Evolutionary conservation across 2,888 invertebrate species (phyloP).

Genomic region (Bombylius discolor): DNA sequence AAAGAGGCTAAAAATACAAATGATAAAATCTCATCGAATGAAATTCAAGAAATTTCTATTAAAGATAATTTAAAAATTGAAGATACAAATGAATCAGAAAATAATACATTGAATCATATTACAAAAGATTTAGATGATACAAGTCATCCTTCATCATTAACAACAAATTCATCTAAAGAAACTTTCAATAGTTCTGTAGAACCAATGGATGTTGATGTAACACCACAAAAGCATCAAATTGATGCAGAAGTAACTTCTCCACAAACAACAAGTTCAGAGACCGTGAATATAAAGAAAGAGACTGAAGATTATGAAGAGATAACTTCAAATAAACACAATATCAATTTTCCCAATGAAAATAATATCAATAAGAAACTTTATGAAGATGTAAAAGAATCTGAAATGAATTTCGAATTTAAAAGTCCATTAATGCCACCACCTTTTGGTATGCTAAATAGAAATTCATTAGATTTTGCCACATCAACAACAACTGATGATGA

Average conservation of each 20-base stretch:
- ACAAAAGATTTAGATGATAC: no score
- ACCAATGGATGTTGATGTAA: slow-evolving; percentile 26
- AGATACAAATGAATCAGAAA: no score
- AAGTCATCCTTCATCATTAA: no score
- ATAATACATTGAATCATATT: no score
- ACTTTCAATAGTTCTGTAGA: slow-evolving; percentile 11
- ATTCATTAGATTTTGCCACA: not conserved
- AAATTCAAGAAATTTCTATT: no score
- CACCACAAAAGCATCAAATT: not conserved
- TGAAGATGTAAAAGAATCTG: no score
- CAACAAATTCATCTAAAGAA: no score
- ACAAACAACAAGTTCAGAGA: not conserved
- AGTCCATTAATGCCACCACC: slow-evolving; percentile 11
- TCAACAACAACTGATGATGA: slow-evolving; percentile 11
- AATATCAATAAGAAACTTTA: not conserved
- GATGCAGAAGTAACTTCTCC: not conserved
- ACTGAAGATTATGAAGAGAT: not conserved
- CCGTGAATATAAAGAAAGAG: no score
- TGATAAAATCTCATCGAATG: no score
- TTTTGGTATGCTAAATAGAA: not conserved
- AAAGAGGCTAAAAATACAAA: no score
- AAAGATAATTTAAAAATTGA: no score
- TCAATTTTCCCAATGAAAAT: not conserved
- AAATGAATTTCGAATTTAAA: slow-evolving; percentile 24
- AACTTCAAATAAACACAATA: not conserved